A percentile compares a stretch with the other conserved stretches of the same genome.
phyloP scores from a whole-genome alignment of 2,113 vertebrate genomes.

The Colaptes auratus region DNA sequence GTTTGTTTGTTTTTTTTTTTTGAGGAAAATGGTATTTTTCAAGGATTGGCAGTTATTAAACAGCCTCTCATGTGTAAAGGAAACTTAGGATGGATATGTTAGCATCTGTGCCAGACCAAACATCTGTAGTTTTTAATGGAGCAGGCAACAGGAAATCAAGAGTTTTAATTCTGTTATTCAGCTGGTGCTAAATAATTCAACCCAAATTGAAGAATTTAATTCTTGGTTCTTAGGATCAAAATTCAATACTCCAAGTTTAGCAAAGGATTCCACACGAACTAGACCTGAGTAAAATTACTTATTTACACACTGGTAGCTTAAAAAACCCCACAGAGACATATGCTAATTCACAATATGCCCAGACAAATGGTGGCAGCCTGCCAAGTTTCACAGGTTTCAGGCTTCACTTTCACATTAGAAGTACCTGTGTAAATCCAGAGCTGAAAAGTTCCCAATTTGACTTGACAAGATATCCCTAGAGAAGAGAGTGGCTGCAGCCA shows the following conservation, averaged over 20 bases:
- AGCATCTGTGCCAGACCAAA: slow-evolving; percentile 53
- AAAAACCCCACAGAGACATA: not conserved
- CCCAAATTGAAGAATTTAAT: not conserved
- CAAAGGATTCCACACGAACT: not conserved
- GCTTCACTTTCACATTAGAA: not conserved
- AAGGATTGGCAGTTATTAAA: slow-evolving; percentile 33
- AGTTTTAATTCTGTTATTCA: slow-evolving; percentile 20
- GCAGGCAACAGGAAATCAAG: not conserved
- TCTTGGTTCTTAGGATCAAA: not conserved
- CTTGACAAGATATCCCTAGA: not conserved
- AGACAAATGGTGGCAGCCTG: not conserved
- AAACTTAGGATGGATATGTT: not conserved
- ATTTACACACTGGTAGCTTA: not conserved
- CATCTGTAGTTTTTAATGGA: slow-evolving; percentile 42
- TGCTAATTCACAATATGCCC: not conserved
- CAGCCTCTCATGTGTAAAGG: not conserved
- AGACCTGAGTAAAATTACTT: not conserved
- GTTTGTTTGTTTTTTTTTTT: not conserved
- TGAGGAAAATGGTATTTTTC: slow-evolving; percentile 19
- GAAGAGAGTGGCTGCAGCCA: not conserved
- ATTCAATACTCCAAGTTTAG: not conserved
- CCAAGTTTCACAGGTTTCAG: not conserved
- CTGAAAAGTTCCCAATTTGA: not conserved
- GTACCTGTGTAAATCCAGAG: not conserved
- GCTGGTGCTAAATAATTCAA: not conserved